These are phyloP conservation scores for Zophobas morio DNA, from an alignment of 1,140 invertebrate genomes.

Conservation along the genomic window DNA sequence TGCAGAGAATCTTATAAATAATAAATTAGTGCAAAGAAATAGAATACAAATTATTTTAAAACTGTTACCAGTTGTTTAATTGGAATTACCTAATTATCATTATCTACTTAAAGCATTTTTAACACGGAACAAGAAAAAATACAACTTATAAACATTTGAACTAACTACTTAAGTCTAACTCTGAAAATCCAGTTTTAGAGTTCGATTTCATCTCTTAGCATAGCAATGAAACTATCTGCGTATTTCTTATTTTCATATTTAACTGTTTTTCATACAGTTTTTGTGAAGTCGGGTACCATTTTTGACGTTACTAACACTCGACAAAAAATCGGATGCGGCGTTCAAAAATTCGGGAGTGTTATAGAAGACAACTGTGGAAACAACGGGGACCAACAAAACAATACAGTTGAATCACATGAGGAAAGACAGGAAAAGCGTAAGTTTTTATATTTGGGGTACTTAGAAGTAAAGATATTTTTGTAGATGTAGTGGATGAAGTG, in stretches of 20 bases:
- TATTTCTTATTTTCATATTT: neutral
- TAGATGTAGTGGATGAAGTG: no score
- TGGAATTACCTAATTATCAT: no score
- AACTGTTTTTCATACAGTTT: neutral
- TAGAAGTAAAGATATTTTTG: no score
- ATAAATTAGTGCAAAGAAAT: neutral
- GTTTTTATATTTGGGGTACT: no score
- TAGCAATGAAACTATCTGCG: neutral
- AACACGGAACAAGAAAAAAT: no score
- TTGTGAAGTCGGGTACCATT: neutral
- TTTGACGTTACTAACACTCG: neutral
- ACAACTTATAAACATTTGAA: neutral
- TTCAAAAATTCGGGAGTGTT: neutral
- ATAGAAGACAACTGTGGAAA: neutral
- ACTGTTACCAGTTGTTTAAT: no score
- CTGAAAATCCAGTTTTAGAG: no score
- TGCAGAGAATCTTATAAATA: slow-evolving; percentile 32
- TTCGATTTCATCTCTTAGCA: neutral
- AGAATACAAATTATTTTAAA: no score
- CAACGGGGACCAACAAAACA: neutral
- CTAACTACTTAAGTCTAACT: no score
- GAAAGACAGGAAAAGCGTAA: no score
- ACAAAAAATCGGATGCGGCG: slow-evolving; percentile 3
- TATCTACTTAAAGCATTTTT: no score
- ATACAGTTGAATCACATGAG: neutral